These are phyloP conservation scores for Hyles euphorbiae DNA, from an alignment of 1,140 invertebrate species.

Conservation along the genomic window DNA sequence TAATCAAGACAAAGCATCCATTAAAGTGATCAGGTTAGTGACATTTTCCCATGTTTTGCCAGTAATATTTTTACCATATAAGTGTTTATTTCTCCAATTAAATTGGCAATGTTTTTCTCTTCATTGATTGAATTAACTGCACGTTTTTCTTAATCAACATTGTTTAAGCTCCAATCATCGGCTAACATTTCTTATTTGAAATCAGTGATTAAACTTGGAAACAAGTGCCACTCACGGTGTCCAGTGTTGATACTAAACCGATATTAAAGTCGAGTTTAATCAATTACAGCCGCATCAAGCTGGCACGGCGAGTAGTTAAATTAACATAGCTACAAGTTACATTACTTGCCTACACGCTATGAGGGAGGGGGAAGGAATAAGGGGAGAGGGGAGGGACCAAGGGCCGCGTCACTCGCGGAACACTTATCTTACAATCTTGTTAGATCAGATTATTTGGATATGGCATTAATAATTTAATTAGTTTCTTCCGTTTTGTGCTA, in stretches of 20 bases:
- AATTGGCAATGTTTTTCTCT: too few species aligned
- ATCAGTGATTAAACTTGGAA: not conserved
- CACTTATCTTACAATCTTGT: not conserved
- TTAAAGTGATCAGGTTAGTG: too few species aligned
- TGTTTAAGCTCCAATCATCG: too few species aligned
- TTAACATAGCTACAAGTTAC: conserved; percentile 11
- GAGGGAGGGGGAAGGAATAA: not conserved
- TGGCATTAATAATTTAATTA: not conserved
- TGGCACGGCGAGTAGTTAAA: conserved; percentile 6
- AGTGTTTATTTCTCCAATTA: too few species aligned
- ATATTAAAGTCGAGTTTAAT: conserved; percentile 15
- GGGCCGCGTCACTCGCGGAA: not conserved
- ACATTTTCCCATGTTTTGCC: too few species aligned
- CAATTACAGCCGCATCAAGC: conserved; percentile 9
- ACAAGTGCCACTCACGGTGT: not conserved
- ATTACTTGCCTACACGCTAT: not conserved
- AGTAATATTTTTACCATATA: too few species aligned
- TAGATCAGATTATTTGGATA: not conserved
- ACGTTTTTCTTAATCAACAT: too few species aligned
- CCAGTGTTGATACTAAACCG: conserved; percentile 2
- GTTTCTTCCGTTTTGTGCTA: too few species aligned
- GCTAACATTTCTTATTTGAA: too few species aligned
- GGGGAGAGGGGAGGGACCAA: too few species aligned
- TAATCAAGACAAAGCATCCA: too few species aligned
- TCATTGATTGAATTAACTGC: too few species aligned